Evolutionary conservation across 2,888 invertebrate genomes (phyloP), one percentile per base, ranked within the genome.

Genomic region (Enchytraeus crypticus): DNA sequence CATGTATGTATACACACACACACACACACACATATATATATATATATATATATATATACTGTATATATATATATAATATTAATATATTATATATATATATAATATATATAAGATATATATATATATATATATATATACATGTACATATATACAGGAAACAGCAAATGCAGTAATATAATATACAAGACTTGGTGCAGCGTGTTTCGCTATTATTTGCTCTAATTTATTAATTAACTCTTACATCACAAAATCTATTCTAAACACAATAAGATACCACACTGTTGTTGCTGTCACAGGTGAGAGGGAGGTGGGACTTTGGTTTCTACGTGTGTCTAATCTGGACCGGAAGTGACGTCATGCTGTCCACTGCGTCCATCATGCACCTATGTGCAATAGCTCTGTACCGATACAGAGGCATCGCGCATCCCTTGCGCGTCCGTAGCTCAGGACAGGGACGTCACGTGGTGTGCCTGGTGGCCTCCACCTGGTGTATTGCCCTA

Each of bases 261-360:
- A 38, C 11, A 38, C 11, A 38, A 38, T 38, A 14, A 38, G 18
- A 14, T 38, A 18, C 18, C 18, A 38, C 18, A 38, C 43, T 38
- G 11, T 38, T 18, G 11, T 11, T n/a, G n/a, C n/a, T n/a, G 2
- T 23, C 27, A n/a, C 59, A 68, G 68, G 60, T 68, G 27, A 53
- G 43, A 8, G 67, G 67, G 1, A 27, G 51, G 1, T 68, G 68
- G 68, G 57, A 59, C 18, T 55, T 68, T 23, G 68, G 68, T 18
- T 55, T 68, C 33, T 43, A 51, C 27, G 55, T 61, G 29, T 68
- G 68, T 33, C 58, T 68, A 5, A 33, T 65, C 5, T 68, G 68
- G 68, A 68, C 68, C 5, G 66, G 68, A 38, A 61, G 61, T 61
- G 68, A 68, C 62, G 67, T 68, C 29, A 66, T 68, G 53, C 64